These are phyloP conservation scores for Siderastrea radians DNA, from an alignment of 92 coral and sea anemone genomes.

Conservation along the genomic window DNA sequence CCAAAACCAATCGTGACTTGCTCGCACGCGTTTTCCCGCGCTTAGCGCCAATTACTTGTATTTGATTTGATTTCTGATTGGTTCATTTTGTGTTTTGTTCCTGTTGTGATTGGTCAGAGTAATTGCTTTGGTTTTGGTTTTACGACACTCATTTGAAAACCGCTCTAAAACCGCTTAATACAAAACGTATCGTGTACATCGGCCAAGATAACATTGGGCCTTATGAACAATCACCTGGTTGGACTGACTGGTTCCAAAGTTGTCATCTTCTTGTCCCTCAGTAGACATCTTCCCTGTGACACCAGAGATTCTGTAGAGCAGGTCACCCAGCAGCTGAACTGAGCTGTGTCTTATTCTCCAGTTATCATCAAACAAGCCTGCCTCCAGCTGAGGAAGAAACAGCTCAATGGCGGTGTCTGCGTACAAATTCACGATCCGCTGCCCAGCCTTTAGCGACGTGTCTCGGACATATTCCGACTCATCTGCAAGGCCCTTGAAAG, in stretches of 20 bases:
- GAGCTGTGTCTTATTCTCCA: conserved; percentile 98
- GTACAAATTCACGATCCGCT: conserved; percentile 91
- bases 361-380: conserved; percentile 97
- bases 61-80: too few species aligned
- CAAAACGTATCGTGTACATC: not conserved
- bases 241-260: conserved; percentile 93
- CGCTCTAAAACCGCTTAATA: too few species aligned
- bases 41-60: too few species aligned
- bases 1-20: too few species aligned
- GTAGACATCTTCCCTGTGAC: conserved; percentile 99
- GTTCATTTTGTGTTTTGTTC: too few species aligned
- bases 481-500: conserved; percentile 91
- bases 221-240: conserved; percentile 79
- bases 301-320: conserved; percentile 94
- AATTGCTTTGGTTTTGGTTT: too few species aligned
- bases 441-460: conserved; percentile 97
- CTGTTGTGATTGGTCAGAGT: too few species aligned
- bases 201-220: not conserved
- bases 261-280: conserved; percentile 98
- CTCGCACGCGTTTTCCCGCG: too few species aligned
- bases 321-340: conserved; percentile 91
- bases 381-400: conserved; percentile 94
- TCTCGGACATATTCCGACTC: conserved; percentile 98
- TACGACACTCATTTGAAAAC: too few species aligned
- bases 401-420: conserved; percentile 95